Evolutionary conservation across 2,113 vertebrate species (phyloP).

Genomic region (Oncorhynchus masou): DNA sequence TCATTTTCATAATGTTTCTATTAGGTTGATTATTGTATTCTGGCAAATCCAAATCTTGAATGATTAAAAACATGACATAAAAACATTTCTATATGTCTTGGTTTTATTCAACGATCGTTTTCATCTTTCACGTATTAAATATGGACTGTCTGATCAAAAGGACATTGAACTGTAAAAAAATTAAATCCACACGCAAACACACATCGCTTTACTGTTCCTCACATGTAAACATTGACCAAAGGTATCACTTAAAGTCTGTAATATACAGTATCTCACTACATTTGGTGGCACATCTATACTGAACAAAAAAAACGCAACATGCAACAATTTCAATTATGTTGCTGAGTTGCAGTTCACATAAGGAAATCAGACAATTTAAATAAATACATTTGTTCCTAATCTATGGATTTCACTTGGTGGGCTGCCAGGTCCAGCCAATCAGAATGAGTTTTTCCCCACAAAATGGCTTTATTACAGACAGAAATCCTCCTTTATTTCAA

Average conservation of each 20-base stretch:
- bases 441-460: no score
- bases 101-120: constrained; percentile 31
- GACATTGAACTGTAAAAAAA: constrained; percentile 44
- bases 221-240: constrained; percentile 53
- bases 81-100: neutral
- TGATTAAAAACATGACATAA: neutral
- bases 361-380: no score
- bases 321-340: no score
- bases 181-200: constrained; percentile 27
- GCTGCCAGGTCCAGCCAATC: no score
- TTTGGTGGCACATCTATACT: no score
- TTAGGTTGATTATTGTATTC: neutral
- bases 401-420: no score
- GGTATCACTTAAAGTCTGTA: constrained; percentile 24
- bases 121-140: constrained; percentile 4
- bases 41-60: neutral
- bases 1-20: neutral
- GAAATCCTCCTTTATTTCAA: no score
- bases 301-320: no score
- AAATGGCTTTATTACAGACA: no score
- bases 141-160: neutral
- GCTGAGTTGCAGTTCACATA: no score
- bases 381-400: no score
- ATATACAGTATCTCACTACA: constrained; percentile 1
- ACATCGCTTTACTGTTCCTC: constrained; percentile 25